A percentile compares a stretch with the other conserved stretches of the same genome.
Conservation (phyloP, 2,113 vertebrate genomes). For the Ageneiosus marmoratus region DNA sequence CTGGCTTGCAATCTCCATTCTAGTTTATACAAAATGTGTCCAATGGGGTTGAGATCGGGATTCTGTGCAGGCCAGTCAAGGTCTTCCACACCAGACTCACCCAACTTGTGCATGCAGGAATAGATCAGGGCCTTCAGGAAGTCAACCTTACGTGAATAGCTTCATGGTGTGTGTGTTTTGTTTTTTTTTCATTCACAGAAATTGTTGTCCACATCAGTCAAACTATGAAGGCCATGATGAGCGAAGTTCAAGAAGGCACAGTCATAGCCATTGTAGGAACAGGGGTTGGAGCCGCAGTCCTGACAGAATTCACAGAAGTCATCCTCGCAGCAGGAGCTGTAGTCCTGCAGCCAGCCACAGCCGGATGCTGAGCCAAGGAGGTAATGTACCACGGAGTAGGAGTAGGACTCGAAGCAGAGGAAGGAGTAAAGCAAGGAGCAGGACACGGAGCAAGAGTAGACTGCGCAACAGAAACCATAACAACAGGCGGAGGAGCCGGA, state of each 20-base stretch:
- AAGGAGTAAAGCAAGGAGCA: conserved; percentile 72
- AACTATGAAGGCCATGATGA: conserved; percentile 71
- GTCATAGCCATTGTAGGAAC: conserved; percentile 69
- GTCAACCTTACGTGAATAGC: neutral
- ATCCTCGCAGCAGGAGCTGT: conserved; percentile 41
- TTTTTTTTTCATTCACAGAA: conserved; percentile 48
- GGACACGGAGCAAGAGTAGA: neutral
- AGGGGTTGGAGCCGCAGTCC: conserved; percentile 52
- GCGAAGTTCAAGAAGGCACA: conserved; percentile 71
- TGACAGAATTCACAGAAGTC: conserved; percentile 25
- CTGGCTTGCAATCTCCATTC: no score
- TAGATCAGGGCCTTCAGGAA: no score
- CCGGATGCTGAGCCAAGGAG: conserved; percentile 40
- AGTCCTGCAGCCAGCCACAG: conserved; percentile 13
- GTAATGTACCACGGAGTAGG: conserved; percentile 55
- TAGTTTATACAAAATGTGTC: no score
- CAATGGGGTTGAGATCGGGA: no score
- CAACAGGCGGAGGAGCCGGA: conserved; percentile 64
- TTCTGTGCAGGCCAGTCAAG: no score
- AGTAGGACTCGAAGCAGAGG: conserved; percentile 68
- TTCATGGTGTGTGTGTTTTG: neutral
- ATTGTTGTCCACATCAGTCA: conserved; percentile 60
- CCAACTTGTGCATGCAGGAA: no score
- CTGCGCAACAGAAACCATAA: neutral
- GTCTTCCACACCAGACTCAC: no score